A percentile compares a stretch with the other conserved stretches of the same genome.
Evolutionary conservation across 92 coral and sea anemone genomes (phyloP).

Genomic region (Isaurus tuberculatus): DNA sequence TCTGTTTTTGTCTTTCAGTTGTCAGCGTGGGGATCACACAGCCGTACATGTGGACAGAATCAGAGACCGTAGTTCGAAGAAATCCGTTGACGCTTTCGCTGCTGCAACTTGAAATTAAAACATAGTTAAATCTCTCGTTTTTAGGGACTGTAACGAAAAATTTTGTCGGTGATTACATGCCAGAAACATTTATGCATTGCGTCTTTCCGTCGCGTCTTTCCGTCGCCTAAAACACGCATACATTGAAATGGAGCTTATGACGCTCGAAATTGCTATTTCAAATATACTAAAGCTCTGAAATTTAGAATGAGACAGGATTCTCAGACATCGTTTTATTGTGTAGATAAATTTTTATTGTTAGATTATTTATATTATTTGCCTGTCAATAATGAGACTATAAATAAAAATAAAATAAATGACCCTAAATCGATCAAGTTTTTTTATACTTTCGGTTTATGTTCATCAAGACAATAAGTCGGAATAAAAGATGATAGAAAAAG

Average conservation of each 20-base stretch:
- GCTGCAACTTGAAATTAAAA: neutral
- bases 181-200: neutral
- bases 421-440: neutral
- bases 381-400: neutral
- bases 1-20: conserved; percentile 59
- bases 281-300: neutral
- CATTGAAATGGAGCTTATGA: too few relatives aligned
- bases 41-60: conserved; percentile 83
- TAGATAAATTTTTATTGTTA: conserved; percentile 28
- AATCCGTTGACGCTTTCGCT: neutral
- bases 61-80: conserved; percentile 58
- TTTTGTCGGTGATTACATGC: neutral
- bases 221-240: too few relatives aligned
- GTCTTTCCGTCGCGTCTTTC: neutral
- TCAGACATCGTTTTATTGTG: conserved; percentile 25
- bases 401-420: conserved; percentile 17
- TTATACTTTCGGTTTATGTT: too few relatives aligned
- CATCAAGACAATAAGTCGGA: too few relatives aligned
- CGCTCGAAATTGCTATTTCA: conserved; percentile 12
- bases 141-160: neutral
- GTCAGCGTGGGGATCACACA: conserved; percentile 89
- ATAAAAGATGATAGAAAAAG: too few relatives aligned
- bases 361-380: conserved; percentile 25
- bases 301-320: conserved; percentile 5
- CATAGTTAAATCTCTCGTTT: neutral